A percentile compares a stretch with the other conserved stretches of the same genome.
Conservation (phyloP, 2,113 vertebrate genomes). For the Dipodomys merriami region DNA sequence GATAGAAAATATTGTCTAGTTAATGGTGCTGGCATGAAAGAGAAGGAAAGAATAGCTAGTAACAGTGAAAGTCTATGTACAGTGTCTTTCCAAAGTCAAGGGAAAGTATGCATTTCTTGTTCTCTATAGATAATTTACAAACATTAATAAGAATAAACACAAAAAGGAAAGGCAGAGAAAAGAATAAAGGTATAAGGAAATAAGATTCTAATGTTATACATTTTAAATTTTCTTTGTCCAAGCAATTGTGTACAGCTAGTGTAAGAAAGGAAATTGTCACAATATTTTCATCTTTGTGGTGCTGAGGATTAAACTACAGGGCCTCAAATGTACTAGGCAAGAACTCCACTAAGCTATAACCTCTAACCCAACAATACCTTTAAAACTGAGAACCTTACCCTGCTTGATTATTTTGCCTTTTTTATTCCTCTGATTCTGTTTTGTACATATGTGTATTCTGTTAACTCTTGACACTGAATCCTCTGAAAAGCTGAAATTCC, state of each 20-base stretch:
- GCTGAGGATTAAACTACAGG: not conserved
- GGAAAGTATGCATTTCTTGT: not conserved
- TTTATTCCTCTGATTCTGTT: not conserved
- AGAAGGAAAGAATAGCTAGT: not conserved
- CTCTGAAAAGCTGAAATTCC: constrained; percentile 38
- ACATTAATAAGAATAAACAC: not conserved
- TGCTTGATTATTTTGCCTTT: not conserved
- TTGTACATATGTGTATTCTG: not conserved
- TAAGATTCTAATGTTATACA: not conserved
- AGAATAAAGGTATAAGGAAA: not conserved
- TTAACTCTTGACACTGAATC: not conserved
- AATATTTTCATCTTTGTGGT: not conserved
- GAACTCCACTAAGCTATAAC: not conserved
- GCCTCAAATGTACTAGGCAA: not conserved
- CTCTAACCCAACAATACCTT: not conserved
- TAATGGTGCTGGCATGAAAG: not conserved
- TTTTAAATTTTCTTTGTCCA: not conserved
- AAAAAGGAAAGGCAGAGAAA: not conserved
- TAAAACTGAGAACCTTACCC: not conserved
- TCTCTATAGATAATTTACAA: not conserved
- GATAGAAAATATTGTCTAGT: not conserved
- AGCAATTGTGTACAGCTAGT: not conserved
- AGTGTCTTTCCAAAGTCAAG: not conserved
- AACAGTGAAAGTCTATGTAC: not conserved
- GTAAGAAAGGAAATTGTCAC: not conserved